Evolutionary conservation across 92 coral and sea anemone genomes (phyloP).

Genomic region (Pocillopora meandrina): DNA sequence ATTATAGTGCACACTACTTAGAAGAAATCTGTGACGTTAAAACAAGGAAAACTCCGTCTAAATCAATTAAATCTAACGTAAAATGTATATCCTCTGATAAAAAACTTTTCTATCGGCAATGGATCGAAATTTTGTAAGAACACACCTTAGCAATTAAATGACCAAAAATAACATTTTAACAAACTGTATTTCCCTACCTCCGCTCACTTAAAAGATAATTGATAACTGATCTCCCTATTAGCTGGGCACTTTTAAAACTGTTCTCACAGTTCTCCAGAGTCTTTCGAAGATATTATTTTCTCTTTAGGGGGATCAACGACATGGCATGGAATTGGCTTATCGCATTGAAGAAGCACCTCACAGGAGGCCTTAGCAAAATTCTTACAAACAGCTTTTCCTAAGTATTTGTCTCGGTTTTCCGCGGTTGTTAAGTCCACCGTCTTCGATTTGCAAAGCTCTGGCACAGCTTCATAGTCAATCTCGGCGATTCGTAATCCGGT

Average conservation of each 20-base stretch:
- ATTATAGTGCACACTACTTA: no score
- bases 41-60: no score
- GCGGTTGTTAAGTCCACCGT: conserved; percentile 17
- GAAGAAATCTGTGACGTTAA: no score
- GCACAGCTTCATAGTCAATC: neutral
- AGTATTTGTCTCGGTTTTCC: conserved; percentile 30
- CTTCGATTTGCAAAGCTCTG: neutral
- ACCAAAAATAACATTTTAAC: no score
- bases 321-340: conserved; percentile 22
- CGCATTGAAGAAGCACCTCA: conserved; percentile 35
- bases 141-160: no score
- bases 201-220: no score
- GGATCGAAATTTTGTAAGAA: no score
- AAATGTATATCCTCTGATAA: no score
- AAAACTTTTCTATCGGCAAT: no score
- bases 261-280: neutral
- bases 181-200: no score
- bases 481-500: conserved; percentile 23
- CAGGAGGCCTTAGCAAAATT: conserved; percentile 28
- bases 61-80: no score
- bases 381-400: conserved; percentile 45
- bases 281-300: neutral
- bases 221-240: no score
- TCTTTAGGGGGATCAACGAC: conserved; percentile 10
- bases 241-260: neutral